Evolutionary conservation across 2,113 vertebrate species (phyloP), one percentile per base, ranked within the genome.

Genomic region (Nothocercus nigrocapillus): DNA sequence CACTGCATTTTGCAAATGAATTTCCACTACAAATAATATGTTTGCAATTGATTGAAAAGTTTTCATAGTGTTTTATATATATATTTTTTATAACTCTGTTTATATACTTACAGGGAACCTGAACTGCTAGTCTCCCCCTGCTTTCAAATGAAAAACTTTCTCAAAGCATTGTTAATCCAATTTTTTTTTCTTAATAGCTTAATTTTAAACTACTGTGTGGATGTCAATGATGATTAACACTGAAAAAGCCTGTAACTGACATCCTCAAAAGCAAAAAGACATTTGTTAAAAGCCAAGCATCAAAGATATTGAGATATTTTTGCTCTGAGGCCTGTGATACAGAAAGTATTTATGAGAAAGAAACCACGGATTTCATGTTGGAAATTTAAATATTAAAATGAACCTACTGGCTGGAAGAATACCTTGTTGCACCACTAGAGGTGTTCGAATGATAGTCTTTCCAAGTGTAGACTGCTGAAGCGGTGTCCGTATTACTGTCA

Each of bases 361-460:
- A 87, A 92, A 88, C 38, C 82, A 96, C 4, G 79, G 82, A 84
- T 70, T 77, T 95, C 83, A 93, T 25, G 95, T 2, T 82, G 87
- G 51, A 18, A 85, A 56, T 80, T 87, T 13, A 86, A 58, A 82
- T 70, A 94, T 73, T 81, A 97, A 97, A 95, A 64, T 91, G 94
- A 88, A 94, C 96, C 95, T 92, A 95, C 93, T 95, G 85, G 96
- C 91, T 90, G 97, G 96, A 82, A 96, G 94, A 97, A 96, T 98
- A 99, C 99, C 99, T 99, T 99, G 99, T 56, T 99, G 99, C 76
- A 99, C 98, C 97, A 99, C 97, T 38, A 99, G 98, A 45, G 99
- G 99, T 9, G 99, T 98, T 67, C 99, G 98, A n/a, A 99, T 98
- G 90, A 99, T 98, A 13, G 99, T 97, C 97, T 99, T 99, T 40